Base-by-base conservation (phyloP, 1,140 invertebrate species). In the Penaeus chinensis region DNA sequence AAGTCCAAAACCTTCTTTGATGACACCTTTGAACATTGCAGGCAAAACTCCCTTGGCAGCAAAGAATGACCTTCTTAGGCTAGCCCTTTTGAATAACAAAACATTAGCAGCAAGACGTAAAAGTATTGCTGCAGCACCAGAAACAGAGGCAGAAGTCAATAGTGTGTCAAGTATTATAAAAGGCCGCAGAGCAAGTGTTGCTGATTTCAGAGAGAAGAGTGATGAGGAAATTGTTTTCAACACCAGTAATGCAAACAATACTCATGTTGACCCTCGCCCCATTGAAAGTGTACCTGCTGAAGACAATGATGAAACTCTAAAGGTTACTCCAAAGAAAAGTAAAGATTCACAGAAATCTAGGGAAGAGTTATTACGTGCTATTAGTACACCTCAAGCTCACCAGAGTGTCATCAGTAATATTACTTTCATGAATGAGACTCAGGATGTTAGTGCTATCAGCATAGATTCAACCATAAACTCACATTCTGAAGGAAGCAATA, bases 401-500 rank as follows among this genome's bases (percentile, higher is more conserved):
- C 83, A 82, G 65, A 82, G 82, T 81, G 66, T 89, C 10, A 89
- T 90, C n/a, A 84, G 69, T 32, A 89, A 90, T 42, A 88, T 90
- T 16, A 90, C 90, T 37, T 90, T 89, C 81, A 82, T 89, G n/a
- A 89, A 90, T 85, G 77, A 90, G 66, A 89, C 88, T 13, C 90
- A 90, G 20, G 85, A 90, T 62, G 13, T 90, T 18, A 90, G 90
- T 89, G 81, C 85, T 10, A 90, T 90, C 32, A 81, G 60, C 47
- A 4, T 87, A 27, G 65, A 87, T 47, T 37, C 65, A 19, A 78
- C 89, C 27, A 54, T 54, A 13, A 47, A 24, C 19, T 18, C 74
- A 8, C 47, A 54, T 74, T n/a, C 32, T 42, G 19, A 63, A 24
- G 27, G 16, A 60, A 42, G 11, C 2, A 42, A 76, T n/a, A 60